phyloP scores from a whole-genome alignment of 2,113 vertebrate genomes.

The Lamprotornis superbus region DNA sequence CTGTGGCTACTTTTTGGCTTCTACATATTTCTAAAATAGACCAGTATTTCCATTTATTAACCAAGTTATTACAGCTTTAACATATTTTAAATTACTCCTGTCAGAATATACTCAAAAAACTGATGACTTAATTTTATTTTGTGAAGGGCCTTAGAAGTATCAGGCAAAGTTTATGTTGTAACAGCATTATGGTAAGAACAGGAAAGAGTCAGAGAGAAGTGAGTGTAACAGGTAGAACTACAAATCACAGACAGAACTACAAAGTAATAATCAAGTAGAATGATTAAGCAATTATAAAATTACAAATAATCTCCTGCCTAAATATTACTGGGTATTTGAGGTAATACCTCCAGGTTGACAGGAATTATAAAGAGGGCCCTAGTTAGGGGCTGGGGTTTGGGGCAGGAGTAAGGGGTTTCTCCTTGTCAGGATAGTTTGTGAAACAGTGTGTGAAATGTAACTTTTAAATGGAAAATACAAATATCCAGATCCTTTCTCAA shows the following conservation, averaged over 20 bases:
- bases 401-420: background rate
- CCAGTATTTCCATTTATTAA: conserved; percentile 1
- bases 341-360: background rate
- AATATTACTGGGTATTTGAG: background rate
- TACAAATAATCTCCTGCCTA: background rate
- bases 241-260: background rate
- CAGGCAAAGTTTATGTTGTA: background rate
- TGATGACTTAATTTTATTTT: background rate
- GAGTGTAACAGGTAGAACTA: background rate
- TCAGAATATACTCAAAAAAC: background rate
- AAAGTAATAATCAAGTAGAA: background rate
- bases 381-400: background rate
- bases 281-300: background rate
- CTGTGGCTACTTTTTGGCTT: background rate
- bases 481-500: background rate
- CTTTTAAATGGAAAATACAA: background rate
- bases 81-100: background rate
- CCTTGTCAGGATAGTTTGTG: background rate
- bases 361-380: background rate
- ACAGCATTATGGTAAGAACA: background rate
- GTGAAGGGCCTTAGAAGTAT: background rate
- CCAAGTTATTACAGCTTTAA: background rate
- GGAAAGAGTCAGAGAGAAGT: background rate
- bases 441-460: background rate
- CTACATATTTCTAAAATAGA: background rate